Evolutionary conservation across 2,797 vertebrate genomes (phyloP).

Genomic region (Paramormyrops hopkinsi): DNA sequence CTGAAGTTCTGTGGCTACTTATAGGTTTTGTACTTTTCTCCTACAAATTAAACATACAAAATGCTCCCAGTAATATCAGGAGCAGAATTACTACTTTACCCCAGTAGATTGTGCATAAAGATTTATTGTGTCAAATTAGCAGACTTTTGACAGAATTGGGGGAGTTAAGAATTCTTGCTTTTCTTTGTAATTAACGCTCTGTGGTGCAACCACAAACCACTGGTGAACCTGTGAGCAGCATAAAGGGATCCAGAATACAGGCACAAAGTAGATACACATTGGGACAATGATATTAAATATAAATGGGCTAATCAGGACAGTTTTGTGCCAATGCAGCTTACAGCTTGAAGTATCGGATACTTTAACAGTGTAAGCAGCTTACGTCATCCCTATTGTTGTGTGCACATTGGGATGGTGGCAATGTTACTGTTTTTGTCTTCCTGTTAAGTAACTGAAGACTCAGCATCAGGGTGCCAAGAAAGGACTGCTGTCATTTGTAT

Average conservation of each 20-base stretch:
- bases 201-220: slow-evolving; percentile 16
- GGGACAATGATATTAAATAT: background rate
- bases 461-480: background rate
- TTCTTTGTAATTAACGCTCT: slow-evolving; percentile 11
- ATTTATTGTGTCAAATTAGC: background rate
- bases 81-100: background rate
- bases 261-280: background rate
- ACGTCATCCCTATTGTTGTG: background rate
- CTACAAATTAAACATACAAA: background rate
- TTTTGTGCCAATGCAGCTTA: background rate
- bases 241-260: background rate
- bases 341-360: background rate
- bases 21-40: background rate
- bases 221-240: background rate
- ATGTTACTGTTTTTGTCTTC: background rate
- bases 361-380: background rate
- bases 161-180: background rate
- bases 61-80: background rate
- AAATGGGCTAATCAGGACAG: background rate
- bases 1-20: slow-evolving; percentile 6
- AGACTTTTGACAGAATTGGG: background rate
- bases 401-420: background rate
- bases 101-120: background rate
- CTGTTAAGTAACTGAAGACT: background rate
- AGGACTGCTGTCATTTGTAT: background rate